These are phyloP conservation scores for Periophthalmus modestus DNA, from an alignment of 2,113 vertebrate genomes.

Conservation along the genomic window DNA sequence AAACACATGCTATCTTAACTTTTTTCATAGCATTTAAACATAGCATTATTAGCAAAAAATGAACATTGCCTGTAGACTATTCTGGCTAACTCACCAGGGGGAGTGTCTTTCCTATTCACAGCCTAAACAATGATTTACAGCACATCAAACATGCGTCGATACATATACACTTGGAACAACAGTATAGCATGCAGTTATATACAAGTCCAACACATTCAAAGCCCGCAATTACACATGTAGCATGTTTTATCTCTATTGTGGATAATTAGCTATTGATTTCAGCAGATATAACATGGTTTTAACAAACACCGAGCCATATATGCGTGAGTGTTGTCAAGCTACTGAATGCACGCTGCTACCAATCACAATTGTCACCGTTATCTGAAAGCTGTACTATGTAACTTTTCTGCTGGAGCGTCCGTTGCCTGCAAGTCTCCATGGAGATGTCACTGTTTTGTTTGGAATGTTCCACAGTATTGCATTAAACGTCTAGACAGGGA, in stretches of 20 bases:
- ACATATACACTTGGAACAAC: neutral
- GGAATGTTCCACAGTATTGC: no score
- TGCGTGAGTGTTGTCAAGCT: neutral
- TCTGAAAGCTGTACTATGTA: neutral
- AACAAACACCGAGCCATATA: neutral
- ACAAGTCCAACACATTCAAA: neutral
- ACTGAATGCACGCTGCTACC: neutral
- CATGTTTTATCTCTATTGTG: neutral
- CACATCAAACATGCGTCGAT: neutral
- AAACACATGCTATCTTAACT: neutral
- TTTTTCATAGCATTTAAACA: neutral
- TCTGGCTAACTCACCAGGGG: neutral
- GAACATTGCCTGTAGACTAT: neutral
- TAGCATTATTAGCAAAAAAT: neutral
- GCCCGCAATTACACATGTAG: neutral
- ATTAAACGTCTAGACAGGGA: no score
- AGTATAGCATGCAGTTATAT: neutral
- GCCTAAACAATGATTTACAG: neutral
- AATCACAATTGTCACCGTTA: neutral
- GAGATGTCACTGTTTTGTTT: no score
- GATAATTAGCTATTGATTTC: neutral
- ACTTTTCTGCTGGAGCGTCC: no score
- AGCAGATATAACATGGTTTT: neutral
- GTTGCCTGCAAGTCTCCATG: no score
- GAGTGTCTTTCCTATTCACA: constrained; percentile 2